These are phyloP conservation scores for Holotrichia oblita DNA, from an alignment of 1,140 invertebrate species.

Conservation along the genomic window DNA sequence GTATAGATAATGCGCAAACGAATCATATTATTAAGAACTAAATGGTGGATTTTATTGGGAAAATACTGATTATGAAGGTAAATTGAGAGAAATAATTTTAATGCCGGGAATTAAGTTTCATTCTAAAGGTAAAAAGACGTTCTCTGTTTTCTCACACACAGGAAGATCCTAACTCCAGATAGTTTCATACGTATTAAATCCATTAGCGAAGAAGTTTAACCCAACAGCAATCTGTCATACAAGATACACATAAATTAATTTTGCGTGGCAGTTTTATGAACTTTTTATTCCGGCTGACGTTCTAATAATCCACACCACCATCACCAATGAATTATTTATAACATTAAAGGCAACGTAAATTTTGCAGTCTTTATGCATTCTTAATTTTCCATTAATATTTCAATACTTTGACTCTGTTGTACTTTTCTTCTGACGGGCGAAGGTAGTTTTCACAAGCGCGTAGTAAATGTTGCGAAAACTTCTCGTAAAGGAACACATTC, in stretches of 20 bases:
- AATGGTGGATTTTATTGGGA: too few relatives aligned
- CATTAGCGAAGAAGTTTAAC: too few relatives aligned
- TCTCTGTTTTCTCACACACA: too few relatives aligned
- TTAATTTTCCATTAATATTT: constrained; percentile 35
- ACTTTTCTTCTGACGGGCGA: not conserved
- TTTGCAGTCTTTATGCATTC: constrained; percentile 6
- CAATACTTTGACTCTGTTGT: not conserved
- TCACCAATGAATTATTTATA: constrained; percentile 21
- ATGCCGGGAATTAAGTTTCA: too few relatives aligned
- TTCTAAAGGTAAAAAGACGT: too few relatives aligned
- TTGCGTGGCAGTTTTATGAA: constrained; percentile 8
- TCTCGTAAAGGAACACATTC: not conserved
- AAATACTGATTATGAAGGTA: too few relatives aligned
- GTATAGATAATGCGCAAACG: too few relatives aligned
- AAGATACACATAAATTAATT: constrained; percentile 17
- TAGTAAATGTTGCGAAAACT: not conserved
- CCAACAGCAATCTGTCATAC: not conserved
- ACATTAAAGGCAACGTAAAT: constrained; percentile 14
- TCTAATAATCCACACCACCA: constrained; percentile 8
- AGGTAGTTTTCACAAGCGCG: not conserved
- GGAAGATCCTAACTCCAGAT: too few relatives aligned
- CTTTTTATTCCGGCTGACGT: not conserved
- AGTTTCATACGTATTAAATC: too few relatives aligned
- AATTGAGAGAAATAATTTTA: too few relatives aligned
- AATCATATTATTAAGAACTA: too few relatives aligned